These are phyloP conservation scores for Gastracanthus pulcherrimus DNA, from an alignment of 2,888 invertebrate genomes.

Conservation along the genomic window DNA sequence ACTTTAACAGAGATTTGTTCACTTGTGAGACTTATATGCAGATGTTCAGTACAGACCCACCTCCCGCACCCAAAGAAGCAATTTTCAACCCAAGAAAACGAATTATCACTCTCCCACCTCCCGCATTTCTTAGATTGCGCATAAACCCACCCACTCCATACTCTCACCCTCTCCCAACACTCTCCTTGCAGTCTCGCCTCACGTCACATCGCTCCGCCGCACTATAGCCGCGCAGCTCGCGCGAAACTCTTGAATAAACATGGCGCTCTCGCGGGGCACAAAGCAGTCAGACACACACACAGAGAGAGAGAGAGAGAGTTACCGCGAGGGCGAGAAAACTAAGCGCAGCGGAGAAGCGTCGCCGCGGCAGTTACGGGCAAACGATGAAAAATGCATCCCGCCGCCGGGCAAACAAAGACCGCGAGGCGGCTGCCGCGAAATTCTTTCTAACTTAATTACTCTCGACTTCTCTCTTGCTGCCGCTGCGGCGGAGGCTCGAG, in stretches of 20 bases:
- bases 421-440: slow-evolving; percentile 63
- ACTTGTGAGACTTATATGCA: too few relatives aligned
- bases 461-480: slow-evolving; percentile 12
- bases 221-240: slow-evolving; percentile 60
- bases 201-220: slow-evolving; percentile 46
- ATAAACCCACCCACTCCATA: background rate
- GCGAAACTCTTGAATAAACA: slow-evolving; percentile 76
- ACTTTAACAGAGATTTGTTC: too few relatives aligned
- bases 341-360: slow-evolving; percentile 33
- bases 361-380: slow-evolving; percentile 68
- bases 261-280: slow-evolving; percentile 67
- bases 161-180: background rate
- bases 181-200: background rate
- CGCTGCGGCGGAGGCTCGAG: slow-evolving; percentile 20
- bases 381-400: slow-evolving; percentile 73
- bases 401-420: slow-evolving; percentile 41
- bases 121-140: background rate
- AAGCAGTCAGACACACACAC: too few relatives aligned
- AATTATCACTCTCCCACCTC: too few relatives aligned
- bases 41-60: too few relatives aligned
- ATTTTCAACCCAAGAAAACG: too few relatives aligned
- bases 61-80: too few relatives aligned
- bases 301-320: slow-evolving; percentile 55
- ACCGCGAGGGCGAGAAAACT: slow-evolving; percentile 22
- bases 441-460: slow-evolving; percentile 73